Conservation (phyloP, 2,113 vertebrate species). For the Toxotes chatareus region DNA sequence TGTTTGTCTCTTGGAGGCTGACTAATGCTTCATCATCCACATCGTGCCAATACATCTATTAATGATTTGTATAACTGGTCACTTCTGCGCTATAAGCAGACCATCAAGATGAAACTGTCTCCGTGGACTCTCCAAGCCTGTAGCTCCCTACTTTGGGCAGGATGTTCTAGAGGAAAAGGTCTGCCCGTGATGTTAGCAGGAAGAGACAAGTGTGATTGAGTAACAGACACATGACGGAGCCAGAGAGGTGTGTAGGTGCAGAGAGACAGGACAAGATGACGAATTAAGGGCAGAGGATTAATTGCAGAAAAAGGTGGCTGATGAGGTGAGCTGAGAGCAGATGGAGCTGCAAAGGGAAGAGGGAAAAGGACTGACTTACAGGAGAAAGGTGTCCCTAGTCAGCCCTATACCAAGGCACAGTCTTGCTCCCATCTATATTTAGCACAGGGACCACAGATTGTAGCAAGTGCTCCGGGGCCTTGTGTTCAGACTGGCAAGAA, state of each 20-base stretch:
- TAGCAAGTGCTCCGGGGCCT: constrained; percentile 67
- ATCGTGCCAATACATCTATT: background rate
- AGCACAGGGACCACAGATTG: constrained; percentile 83
- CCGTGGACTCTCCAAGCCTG: background rate
- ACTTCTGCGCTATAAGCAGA: background rate
- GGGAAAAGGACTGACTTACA: constrained; percentile 34
- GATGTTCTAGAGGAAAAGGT: constrained; percentile 32
- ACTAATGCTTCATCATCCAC: constrained; percentile 44
- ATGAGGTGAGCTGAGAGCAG: constrained; percentile 42
- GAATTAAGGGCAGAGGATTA: constrained; percentile 8
- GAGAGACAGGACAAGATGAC: constrained; percentile 11
- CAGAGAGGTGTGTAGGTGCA: constrained; percentile 29
- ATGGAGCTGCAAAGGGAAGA: constrained; percentile 35
- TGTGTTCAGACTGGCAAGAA: constrained; percentile 74
- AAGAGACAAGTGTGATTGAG: constrained; percentile 71
- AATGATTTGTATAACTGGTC: constrained; percentile 9
- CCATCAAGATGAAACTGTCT: constrained; percentile 18
- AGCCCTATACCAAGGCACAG: constrained; percentile 23
- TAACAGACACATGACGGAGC: constrained; percentile 51
- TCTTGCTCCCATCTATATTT: constrained; percentile 76
- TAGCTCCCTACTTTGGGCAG: background rate
- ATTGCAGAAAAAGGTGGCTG: constrained; percentile 36
- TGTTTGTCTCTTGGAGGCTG: constrained; percentile 14
- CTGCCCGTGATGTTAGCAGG: constrained; percentile 55
- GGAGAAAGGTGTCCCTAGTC: constrained; percentile 41